Evolutionary conservation across 2,797 vertebrate species (phyloP).

Genomic region (Nasua narica): DNA sequence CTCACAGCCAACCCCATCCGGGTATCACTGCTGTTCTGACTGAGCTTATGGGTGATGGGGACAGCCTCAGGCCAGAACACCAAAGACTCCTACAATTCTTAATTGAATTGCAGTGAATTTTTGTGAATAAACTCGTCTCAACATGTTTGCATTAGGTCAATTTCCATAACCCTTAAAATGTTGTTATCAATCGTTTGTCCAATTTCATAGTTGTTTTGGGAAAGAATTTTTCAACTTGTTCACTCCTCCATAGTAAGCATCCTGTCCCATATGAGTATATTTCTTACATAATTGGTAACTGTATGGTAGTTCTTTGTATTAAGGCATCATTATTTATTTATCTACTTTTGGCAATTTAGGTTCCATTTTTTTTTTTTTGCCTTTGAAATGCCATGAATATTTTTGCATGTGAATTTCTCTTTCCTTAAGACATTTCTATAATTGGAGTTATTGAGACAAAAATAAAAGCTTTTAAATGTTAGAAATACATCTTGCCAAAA

Average conservation of each 20-base stretch:
- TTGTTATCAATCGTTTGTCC: not conserved
- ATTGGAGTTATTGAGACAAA: conserved; percentile 28
- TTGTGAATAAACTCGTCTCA: not conserved
- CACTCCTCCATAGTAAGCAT: not conserved
- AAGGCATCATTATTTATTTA: not conserved
- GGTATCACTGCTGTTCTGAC: not conserved
- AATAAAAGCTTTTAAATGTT: conserved; percentile 19
- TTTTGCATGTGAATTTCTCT: not conserved
- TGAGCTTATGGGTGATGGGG: not conserved
- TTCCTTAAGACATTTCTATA: not conserved
- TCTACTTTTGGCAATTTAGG: not conserved
- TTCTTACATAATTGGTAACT: conserved; percentile 20
- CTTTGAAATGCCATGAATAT: not conserved
- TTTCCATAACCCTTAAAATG: not conserved
- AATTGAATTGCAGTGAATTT: not conserved
- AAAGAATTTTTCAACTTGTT: not conserved
- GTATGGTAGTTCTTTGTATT: not conserved
- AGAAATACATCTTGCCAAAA: not conserved
- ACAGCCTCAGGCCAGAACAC: not conserved
- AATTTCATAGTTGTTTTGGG: not conserved
- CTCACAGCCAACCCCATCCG: not conserved
- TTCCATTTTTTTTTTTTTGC: not conserved
- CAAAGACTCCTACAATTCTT: not conserved
- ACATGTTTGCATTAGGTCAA: not conserved
- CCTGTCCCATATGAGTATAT: not conserved